These are phyloP conservation scores for Archips xylosteana DNA, from an alignment of 2,888 invertebrate genomes.

Conservation along the genomic window DNA sequence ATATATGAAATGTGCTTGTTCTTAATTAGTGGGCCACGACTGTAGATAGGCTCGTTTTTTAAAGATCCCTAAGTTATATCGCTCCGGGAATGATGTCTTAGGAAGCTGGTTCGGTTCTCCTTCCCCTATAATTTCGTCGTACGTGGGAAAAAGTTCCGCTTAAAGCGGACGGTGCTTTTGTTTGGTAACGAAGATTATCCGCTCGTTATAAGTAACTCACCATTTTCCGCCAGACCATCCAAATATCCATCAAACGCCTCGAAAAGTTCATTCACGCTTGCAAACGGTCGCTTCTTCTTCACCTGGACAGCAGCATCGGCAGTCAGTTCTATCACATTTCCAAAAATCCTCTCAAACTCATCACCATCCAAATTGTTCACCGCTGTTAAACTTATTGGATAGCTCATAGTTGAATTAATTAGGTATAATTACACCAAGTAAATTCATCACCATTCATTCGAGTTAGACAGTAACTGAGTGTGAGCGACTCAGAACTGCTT, in stretches of 20 bases:
- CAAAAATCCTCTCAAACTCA: slow-evolving; percentile 85
- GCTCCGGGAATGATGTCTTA: too few relatives aligned
- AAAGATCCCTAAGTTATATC: too few relatives aligned
- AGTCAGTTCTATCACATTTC: slow-evolving; percentile 87
- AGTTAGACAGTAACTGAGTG: slow-evolving; percentile 28
- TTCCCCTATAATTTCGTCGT: too few relatives aligned
- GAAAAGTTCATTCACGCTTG: slow-evolving; percentile 74
- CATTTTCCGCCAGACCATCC: slow-evolving; percentile 78
- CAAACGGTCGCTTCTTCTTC: slow-evolving; percentile 82
- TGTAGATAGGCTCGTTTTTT: too few relatives aligned
- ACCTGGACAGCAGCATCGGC: slow-evolving; percentile 81
- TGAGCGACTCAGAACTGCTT: slow-evolving; percentile 41
- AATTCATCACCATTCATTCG: not conserved
- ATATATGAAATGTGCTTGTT: too few relatives aligned
- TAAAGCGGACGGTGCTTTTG: too few relatives aligned
- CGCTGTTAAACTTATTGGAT: slow-evolving; percentile 72
- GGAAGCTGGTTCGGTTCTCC: too few relatives aligned
- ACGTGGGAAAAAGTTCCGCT: too few relatives aligned
- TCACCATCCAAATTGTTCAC: slow-evolving; percentile 82
- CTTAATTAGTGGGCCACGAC: too few relatives aligned
- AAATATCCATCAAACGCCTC: slow-evolving; percentile 83
- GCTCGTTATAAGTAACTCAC: slow-evolving; percentile 61
- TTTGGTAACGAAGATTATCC: too few relatives aligned
- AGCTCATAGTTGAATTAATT: slow-evolving; percentile 17
- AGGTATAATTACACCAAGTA: not conserved